phyloP scores from a whole-genome alignment of 2,113 vertebrate species.

The Osmerus eperlanus region DNA sequence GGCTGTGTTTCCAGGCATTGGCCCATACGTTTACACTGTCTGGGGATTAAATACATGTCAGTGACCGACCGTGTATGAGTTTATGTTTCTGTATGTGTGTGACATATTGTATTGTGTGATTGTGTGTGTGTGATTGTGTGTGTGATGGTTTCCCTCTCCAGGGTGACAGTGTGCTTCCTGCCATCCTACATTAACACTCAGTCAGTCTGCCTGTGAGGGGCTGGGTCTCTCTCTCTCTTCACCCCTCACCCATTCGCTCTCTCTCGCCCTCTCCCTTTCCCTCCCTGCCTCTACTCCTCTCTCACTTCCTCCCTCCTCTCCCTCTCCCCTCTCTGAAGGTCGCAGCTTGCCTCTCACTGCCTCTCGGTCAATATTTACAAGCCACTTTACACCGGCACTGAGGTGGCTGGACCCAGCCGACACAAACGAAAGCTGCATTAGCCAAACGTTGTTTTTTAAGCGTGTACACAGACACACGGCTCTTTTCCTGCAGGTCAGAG shows the following conservation, averaged over 20 bases:
- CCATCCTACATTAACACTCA: slow-evolving; percentile 71
- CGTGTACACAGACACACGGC: too few species aligned
- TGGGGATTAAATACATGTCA: slow-evolving; percentile 60
- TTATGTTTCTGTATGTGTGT: slow-evolving; percentile 12
- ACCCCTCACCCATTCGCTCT: slow-evolving; percentile 13
- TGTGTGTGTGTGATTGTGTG: not conserved
- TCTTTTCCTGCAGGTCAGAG: too few species aligned
- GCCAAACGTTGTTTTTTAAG: slow-evolving; percentile 64
- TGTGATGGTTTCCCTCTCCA: slow-evolving; percentile 33
- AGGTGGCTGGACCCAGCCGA: slow-evolving; percentile 54
- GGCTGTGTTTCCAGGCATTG: slow-evolving; percentile 48
- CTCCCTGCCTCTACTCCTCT: not conserved
- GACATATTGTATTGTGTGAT: slow-evolving; percentile 36
- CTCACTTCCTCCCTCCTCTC: slow-evolving; percentile 28
- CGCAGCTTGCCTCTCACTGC: slow-evolving; percentile 42
- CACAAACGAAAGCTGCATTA: slow-evolving; percentile 55
- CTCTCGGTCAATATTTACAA: slow-evolving; percentile 70
- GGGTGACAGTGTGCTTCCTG: slow-evolving; percentile 73
- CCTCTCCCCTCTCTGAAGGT: slow-evolving; percentile 52
- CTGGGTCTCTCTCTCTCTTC: slow-evolving; percentile 30
- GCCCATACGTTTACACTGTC: slow-evolving; percentile 47
- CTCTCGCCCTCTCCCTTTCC: not conserved
- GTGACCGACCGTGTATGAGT: slow-evolving; percentile 24
- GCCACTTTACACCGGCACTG: slow-evolving; percentile 59
- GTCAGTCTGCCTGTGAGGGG: slow-evolving; percentile 64